A percentile compares a stretch with the other conserved stretches of the same genome.
Conservation (phyloP, 2,113 vertebrate species). For the Clarias magur region DNA sequence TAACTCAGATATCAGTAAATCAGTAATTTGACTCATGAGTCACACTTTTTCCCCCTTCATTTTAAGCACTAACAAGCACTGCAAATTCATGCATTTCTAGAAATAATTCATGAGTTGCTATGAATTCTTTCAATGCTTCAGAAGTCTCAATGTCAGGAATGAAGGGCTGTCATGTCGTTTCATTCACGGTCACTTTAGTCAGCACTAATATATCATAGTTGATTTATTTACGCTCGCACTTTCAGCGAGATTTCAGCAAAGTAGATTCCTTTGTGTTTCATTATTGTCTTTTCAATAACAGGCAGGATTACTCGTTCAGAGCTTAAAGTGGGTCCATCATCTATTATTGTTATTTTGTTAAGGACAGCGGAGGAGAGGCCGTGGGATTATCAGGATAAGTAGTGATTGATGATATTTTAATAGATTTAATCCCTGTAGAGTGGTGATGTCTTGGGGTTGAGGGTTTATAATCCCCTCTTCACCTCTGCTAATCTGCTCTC, state of each 20-base stretch:
- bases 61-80: no score
- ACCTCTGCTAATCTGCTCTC: slow-evolving; percentile 51
- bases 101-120: no score
- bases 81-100: background rate
- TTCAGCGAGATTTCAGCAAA: background rate
- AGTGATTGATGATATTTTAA: slow-evolving; percentile 60
- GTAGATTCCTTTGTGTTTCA: slow-evolving; percentile 14
- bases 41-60: no score
- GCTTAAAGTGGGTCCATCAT: slow-evolving; percentile 46
- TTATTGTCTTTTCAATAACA: slow-evolving; percentile 34
- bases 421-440: slow-evolving; percentile 55
- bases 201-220: background rate
- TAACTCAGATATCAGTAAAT: no score
- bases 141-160: background rate
- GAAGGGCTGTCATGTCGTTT: background rate
- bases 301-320: slow-evolving; percentile 30
- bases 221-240: background rate
- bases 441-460: slow-evolving; percentile 43
- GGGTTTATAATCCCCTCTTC: slow-evolving; percentile 52
- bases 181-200: background rate
- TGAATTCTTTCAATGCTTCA: no score
- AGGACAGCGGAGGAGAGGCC: slow-evolving; percentile 31
- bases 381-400: slow-evolving; percentile 49
- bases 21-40: no score
- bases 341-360: slow-evolving; percentile 51